phyloP scores from a whole-genome alignment of 2,797 vertebrate genomes.

The Trachurus trachurus region DNA sequence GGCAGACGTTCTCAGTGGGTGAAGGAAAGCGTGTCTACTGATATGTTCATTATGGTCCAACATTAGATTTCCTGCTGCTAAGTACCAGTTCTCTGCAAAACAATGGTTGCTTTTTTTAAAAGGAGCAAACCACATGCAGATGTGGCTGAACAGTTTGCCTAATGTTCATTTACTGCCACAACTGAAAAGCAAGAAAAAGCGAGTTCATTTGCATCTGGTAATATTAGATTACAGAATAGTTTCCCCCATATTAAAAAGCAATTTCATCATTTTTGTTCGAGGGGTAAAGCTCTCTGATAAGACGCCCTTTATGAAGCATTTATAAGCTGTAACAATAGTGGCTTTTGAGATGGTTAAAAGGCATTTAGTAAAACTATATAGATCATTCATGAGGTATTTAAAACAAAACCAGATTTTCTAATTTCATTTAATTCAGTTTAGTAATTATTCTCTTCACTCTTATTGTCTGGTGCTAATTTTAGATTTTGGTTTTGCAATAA shows the following conservation, averaged over 20 bases:
- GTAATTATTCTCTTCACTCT: too few species aligned
- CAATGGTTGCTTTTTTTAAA: neutral
- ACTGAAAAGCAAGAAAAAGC: neutral
- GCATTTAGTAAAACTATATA: neutral
- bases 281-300: neutral
- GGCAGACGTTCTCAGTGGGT: neutral
- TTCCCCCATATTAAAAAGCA: neutral
- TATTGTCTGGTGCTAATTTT: too few species aligned
- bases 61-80: neutral
- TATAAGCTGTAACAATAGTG: neutral
- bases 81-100: neutral
- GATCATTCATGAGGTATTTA: neutral
- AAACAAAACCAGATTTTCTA: neutral
- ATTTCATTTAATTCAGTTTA: too few species aligned
- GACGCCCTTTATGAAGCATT: neutral
- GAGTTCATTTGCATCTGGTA: neutral
- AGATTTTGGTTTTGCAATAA: too few species aligned
- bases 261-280: neutral
- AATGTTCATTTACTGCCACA: neutral
- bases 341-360: neutral
- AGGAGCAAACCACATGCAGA: neutral
- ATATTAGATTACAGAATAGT: neutral
- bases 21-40: conserved; percentile 6
- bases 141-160: neutral
- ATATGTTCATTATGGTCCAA: neutral